Evolutionary conservation across 2,888 invertebrate species (phyloP), one percentile per base, ranked within the genome.

Genomic region (Deilephila porcellus): DNA sequence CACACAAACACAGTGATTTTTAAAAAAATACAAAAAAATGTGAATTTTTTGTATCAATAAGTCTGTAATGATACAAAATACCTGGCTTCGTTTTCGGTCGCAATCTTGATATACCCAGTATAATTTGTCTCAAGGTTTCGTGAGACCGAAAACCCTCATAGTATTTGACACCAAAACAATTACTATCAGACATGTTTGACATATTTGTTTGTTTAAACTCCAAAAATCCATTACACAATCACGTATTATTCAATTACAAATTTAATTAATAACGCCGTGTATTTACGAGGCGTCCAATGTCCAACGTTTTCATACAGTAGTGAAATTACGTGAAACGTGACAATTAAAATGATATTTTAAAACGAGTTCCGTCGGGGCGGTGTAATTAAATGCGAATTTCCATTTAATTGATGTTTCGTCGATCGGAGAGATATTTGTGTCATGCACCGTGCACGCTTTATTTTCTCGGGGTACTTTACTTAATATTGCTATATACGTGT

Each of bases 331-430:
- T 56, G 56, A n/a, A 56, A 56, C 56, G 56, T n/a, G 56, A 56
- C 6, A n/a, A 56, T 56, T 56, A 56, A 56, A 56, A 56, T 56
- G 17, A 56, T 56, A 56, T 56, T 56, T 56, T 56, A 56, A 56
- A 56, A n/a, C 6, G 56, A n/a, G n/a, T n/a, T 56, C 56, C 56
- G 56, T 56, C n/a, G 56, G 56, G 56, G 3, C 19, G 56, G 19
- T 56, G 56, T 56, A 56, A 56, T 56, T 56, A 56, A 56, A 56
- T 56, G n/a, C 56, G 56, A 56, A 45, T 56, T 56, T 56, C 19
- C 56, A n/a, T 56, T 17, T 56, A 56, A 56, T 56, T 56, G 56
- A 56, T 56, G 56, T n/a, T 56, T n/a, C 45, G 45, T 45, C 45
- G 45, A 45, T 45, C 45, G 45, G 11, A 45, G 45, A 0, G 45